These are phyloP conservation scores for Acomys russatus DNA, from an alignment of 2,797 vertebrate genomes.

Conservation along the genomic window DNA sequence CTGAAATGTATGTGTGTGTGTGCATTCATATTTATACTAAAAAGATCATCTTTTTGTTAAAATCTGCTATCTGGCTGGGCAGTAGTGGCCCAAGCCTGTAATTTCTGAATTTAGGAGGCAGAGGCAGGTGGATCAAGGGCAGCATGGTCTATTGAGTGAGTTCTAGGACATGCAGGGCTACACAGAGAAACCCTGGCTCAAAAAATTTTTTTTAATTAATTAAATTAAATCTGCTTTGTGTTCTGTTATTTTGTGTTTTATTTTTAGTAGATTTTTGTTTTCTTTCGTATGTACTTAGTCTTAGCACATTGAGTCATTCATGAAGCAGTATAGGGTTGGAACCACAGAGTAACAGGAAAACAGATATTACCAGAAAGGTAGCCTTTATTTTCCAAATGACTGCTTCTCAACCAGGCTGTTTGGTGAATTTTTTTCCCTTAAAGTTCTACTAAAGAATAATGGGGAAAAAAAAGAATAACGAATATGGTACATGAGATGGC, in stretches of 20 bases:
- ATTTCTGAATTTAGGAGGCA: background rate
- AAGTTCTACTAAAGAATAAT: conserved; percentile 19
- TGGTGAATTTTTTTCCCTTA: conserved; percentile 21
- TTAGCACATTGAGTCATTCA: conserved; percentile 52
- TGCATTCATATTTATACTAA: conserved; percentile 53
- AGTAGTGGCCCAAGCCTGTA: background rate
- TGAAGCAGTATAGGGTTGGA: conserved; percentile 45
- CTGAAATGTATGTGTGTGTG: background rate
- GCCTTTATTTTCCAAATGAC: background rate
- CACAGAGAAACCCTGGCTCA: background rate
- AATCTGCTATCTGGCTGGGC: conserved; percentile 7
- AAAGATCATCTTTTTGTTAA: conserved; percentile 31
- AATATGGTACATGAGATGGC: background rate
- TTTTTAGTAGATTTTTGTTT: conserved; percentile 27
- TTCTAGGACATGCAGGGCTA: background rate
- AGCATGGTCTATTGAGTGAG: background rate
- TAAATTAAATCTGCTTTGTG: conserved; percentile 22
- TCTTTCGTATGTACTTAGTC: background rate
- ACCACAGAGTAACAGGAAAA: conserved; percentile 33
- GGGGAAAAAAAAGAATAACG: background rate
- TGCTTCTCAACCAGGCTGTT: conserved; percentile 6
- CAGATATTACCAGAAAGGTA: conserved; percentile 22
- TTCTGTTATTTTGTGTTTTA: conserved; percentile 6
- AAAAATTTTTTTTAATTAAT: background rate
- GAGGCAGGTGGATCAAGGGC: background rate